A percentile compares a stretch with the other conserved stretches of the same genome.
phyloP scores from a whole-genome alignment of 2,888 invertebrate genomes.

The Anagyrus pseudococci region DNA sequence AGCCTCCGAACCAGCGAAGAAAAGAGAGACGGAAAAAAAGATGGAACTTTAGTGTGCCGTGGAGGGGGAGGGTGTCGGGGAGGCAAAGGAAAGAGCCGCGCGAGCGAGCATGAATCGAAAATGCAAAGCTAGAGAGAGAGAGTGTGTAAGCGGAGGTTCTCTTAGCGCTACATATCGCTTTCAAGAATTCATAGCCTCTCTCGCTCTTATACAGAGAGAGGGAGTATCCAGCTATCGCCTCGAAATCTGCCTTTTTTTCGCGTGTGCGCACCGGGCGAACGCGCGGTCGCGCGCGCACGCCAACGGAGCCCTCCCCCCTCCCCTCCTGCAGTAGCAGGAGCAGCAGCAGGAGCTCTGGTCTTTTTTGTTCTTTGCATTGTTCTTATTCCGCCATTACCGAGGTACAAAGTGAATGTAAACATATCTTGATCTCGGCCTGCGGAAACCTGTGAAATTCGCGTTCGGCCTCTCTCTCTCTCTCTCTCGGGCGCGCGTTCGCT shows the following conservation, averaged over 20 bases:
- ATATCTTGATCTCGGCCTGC: slow-evolving; percentile 37
- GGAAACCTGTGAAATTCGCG: slow-evolving; percentile 34
- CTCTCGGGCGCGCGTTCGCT: no score
- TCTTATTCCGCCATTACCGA: slow-evolving; percentile 38
- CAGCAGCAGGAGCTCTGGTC: no score
- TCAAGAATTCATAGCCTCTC: no score
- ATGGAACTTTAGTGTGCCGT: no score
- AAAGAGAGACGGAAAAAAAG: no score
- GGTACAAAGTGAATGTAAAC: slow-evolving; percentile 38
- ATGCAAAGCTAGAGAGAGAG: slow-evolving; percentile 21
- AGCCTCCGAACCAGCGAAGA: no score
- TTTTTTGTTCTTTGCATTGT: slow-evolving; percentile 34
- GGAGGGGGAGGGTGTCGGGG: slow-evolving; percentile 25
- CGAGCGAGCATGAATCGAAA: slow-evolving; percentile 26
- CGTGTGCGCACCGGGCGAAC: background rate
- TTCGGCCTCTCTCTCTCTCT: no score
- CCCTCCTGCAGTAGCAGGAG: no score
- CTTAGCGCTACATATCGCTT: no score
- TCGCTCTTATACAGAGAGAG: no score
- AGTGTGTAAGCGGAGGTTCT: no score
- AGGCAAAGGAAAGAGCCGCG: background rate
- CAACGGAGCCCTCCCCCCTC: slow-evolving; percentile 26
- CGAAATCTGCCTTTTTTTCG: slow-evolving; percentile 26
- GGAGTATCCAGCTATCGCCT: slow-evolving; percentile 21
- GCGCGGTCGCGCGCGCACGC: no score